Evolutionary conservation across 2,888 invertebrate species (phyloP), one percentile per base, ranked within the genome.

Genomic region (Trichacis sp.): DNA sequence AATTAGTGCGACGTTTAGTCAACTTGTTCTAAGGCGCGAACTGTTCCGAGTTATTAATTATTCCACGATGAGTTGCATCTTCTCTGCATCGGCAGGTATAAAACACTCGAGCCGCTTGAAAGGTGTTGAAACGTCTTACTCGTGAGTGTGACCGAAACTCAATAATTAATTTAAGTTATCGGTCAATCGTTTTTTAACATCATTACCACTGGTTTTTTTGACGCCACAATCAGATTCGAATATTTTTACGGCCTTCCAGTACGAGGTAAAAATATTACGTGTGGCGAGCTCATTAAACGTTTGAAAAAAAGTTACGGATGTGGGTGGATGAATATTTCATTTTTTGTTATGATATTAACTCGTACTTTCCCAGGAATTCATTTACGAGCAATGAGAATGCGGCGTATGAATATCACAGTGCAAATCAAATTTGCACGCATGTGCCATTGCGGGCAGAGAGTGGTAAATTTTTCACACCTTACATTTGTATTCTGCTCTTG

Each of bases 1-100:
- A 82, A 82, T 82, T 82, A 82, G 79, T 76, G 73, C 74, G 77
- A 75, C 77, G 76, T 80, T 82, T 82, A 81, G 81, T 79, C 74
- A 76, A 80, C 46, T 46, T 29, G 9, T n/a, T 18, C 18, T 29
- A 4, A 29, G 29, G 46, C 46, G 46, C 46, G 29, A 46, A 29
- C 19, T 19, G 11, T 43, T 43, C 43, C n/a, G n/a, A 77, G 80
- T 82, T 80, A 82, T 82, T 80, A 82, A 82, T 82, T 81, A 79
- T 81, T 80, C 77, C 65, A 68, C 73, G 75, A 76, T 82, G 82
- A 82, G 81, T 82, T 78, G 81, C 79, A 79, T 53, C 60, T 30
- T 47, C 43, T 18, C 14, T 12, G 40, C 40, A 40, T 15, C 40
- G 40, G 40, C 12, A 15, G 15, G 2, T 40, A 12, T 4, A 5